Percentiles rank a stretch among this genome's conserved stretches.
phyloP scores from a whole-genome alignment of 2,797 vertebrate genomes.

The Phrynocephalus vlangalii region DNA sequence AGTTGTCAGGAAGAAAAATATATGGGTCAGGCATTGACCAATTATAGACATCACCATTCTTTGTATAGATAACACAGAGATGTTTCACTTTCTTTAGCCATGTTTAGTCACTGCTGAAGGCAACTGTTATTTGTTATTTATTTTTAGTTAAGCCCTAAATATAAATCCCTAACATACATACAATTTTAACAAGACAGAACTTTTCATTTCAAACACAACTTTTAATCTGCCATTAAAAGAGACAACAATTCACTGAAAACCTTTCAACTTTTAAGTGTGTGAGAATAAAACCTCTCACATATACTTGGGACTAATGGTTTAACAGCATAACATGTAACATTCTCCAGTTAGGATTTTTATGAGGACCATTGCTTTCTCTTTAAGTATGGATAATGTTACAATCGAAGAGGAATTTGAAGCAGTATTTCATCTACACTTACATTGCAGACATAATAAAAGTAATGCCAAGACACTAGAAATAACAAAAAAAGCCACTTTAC shows the following conservation, averaged over 20 bases:
- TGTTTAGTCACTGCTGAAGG: constrained; percentile 71
- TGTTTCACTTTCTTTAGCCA: constrained; percentile 68
- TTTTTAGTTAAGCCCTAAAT: constrained; percentile 66
- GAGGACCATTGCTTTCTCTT: constrained; percentile 66
- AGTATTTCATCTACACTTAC: constrained; percentile 72
- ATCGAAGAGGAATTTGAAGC: constrained; percentile 70
- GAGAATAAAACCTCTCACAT: constrained; percentile 47
- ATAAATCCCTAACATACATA: constrained; percentile 57
- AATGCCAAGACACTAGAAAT: constrained; percentile 69
- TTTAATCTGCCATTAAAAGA: constrained; percentile 64
- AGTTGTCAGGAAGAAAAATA: constrained; percentile 73
- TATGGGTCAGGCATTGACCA: constrained; percentile 72
- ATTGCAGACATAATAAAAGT: constrained; percentile 75
- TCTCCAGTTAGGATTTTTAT: constrained; percentile 61
- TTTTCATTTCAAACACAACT: constrained; percentile 51
- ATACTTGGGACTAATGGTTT: constrained; percentile 59
- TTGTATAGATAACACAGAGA: constrained; percentile 68
- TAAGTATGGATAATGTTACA: constrained; percentile 61
- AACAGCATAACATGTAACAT: constrained; percentile 70
- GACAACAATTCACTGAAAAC: constrained; percentile 56
- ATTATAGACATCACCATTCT: constrained; percentile 74
- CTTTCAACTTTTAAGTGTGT: constrained; percentile 56
- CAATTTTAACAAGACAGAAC: constrained; percentile 60
- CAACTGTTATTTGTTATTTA: constrained; percentile 70
- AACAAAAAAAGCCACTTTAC: constrained; percentile 48